These are phyloP conservation scores for Ptilonorhynchus violaceus DNA, from an alignment of 2,113 vertebrate species.

Conservation along the genomic window DNA sequence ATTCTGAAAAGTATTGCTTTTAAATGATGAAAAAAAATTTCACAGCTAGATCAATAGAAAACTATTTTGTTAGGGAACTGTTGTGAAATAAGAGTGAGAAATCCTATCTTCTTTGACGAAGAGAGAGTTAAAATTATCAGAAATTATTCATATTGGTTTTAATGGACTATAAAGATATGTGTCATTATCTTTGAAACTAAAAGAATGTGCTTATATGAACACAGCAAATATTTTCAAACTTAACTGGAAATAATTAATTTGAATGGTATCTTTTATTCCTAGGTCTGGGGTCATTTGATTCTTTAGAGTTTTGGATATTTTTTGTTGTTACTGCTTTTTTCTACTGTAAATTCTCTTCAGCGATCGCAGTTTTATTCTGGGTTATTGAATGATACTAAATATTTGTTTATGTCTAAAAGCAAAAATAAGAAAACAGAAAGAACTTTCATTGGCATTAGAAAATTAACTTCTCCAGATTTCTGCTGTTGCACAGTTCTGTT, in stretches of 20 bases:
- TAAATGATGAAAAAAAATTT: neutral
- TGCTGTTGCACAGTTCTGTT: neutral
- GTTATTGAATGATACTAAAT: neutral
- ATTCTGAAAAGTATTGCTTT: neutral
- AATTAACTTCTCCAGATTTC: neutral
- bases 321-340: neutral
- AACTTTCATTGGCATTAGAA: neutral
- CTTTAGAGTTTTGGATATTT: fast-evolving
- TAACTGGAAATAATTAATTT: neutral
- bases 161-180: neutral
- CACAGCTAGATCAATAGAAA: neutral
- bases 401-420: neutral
- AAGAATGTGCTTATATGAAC: neutral
- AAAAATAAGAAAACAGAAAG: neutral
- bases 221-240: neutral
- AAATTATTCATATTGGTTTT: neutral
- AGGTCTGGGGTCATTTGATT: neutral
- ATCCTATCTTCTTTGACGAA: neutral
- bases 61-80: neutral
- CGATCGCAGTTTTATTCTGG: neutral
- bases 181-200: neutral
- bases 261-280: neutral
- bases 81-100: neutral
- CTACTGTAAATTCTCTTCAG: neutral
- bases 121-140: neutral